A percentile compares a stretch with the other conserved stretches of the same genome.
Conservation (phyloP, 2,797 vertebrate genomes). For the Cuniculus paca region DNA sequence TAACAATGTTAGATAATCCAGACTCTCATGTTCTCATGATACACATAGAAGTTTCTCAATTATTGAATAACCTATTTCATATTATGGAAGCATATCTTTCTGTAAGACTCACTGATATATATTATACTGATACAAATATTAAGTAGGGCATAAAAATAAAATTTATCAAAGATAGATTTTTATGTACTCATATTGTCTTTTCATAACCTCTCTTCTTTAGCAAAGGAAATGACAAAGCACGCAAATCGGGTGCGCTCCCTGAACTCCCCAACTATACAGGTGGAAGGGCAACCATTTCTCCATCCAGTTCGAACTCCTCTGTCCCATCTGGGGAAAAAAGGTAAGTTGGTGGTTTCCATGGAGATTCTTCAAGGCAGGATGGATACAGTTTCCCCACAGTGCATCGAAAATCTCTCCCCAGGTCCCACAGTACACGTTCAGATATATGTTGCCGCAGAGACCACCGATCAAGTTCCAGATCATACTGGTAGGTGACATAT, state of each 20-base stretch:
- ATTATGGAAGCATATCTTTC: conserved; percentile 90
- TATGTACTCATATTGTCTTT: conserved; percentile 82
- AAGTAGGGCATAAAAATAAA: conserved; percentile 89
- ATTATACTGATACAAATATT: conserved; percentile 88
- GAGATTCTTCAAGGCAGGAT: conserved; percentile 97
- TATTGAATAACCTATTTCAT: conserved; percentile 88
- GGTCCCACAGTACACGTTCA: conserved; percentile 97
- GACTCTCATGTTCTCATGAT: conserved; percentile 88
- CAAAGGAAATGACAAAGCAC: conserved; percentile 76
- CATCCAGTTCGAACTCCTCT: conserved; percentile 97
- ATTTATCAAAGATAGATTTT: conserved; percentile 86
- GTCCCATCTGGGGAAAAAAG: conserved; percentile 96
- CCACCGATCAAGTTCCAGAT: conserved; percentile 96
- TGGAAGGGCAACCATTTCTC: conserved; percentile 96
- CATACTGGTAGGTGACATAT: conserved; percentile 97
- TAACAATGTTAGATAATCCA: conserved; percentile 88
- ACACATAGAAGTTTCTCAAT: conserved; percentile 87
- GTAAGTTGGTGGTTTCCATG: conserved; percentile 98
- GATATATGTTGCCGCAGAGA: conserved; percentile 96
- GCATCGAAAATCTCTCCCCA: conserved; percentile 97
- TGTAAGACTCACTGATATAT: conserved; percentile 87
- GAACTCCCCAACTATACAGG: conserved; percentile 91
- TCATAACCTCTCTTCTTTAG: conserved; percentile 77
- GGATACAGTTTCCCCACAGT: conserved; percentile 98
- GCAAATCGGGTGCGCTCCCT: conserved; percentile 73